Evolutionary conservation across 1,140 invertebrate species (phyloP), one percentile per base, ranked within the genome.

Genomic region (Berghia stephanieae): DNA sequence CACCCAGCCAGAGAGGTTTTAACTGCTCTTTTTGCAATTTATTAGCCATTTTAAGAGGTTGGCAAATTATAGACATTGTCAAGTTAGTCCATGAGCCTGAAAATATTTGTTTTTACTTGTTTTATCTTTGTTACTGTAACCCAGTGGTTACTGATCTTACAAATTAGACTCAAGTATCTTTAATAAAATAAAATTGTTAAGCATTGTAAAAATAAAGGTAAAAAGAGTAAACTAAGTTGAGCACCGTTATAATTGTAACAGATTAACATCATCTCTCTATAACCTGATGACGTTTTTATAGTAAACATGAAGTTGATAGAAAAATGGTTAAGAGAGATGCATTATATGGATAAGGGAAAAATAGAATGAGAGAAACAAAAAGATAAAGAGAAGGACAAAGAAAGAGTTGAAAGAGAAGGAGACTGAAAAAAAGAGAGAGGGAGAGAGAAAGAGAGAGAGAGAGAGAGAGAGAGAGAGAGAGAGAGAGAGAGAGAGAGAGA

Each of bases 381-480:
- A 60, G 55, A 6, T 4, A 5, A 4, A 60, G n/a, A 60, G 5
- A 21, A 8, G 34, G 55, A 21, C 5, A 21, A 31, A 60, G n/a
- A 60, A 21, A 5, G 4, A 60, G 55, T 6, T 21, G 21, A 4
- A 60, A 31, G 55, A 60, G n/a, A 60, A 31, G 34, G 55, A 60
- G 55, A 60, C 5, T 60, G n/a, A n/a, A n/a, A n/a, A n/a, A n/a
- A n/a, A n/a, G n/a, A n/a, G n/a, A n/a, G n/a, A n/a, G n/a, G n/a
- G n/a, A n/a, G n/a, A n/a, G n/a, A 5, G 55, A 27, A 31, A 60
- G 55, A 60, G 55, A 60, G 55, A 60, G 55, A 60, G 55, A 60
- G 55, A 60, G 55, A 60, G 55, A 60, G 55, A 60, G 55, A 60
- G 55, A 60, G 55, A 60, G 55, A 60, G 55, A 60, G 55, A 60